Percentiles rank a stretch among this genome's conserved stretches.
Conservation (phyloP, 1,140 invertebrate species). For the Heliothis subflexa region DNA sequence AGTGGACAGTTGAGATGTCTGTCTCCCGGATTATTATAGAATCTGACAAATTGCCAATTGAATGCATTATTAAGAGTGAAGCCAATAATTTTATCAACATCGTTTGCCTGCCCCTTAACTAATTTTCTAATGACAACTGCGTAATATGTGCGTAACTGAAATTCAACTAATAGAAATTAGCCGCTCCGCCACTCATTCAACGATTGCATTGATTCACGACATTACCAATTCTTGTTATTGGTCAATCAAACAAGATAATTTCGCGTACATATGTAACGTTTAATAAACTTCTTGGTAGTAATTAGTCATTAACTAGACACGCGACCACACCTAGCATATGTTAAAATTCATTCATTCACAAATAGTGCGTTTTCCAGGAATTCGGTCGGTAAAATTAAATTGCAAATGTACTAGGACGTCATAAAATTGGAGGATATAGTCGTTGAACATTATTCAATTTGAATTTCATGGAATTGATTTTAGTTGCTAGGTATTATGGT, state of each 20-base stretch:
- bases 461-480: neutral
- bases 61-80: too few species aligned
- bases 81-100: too few species aligned
- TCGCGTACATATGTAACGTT: slow-evolving; percentile 7
- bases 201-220: neutral
- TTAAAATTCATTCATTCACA: neutral
- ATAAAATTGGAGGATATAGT: slow-evolving; percentile 5
- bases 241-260: slow-evolving; percentile 19
- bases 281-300: neutral
- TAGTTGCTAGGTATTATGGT: neutral
- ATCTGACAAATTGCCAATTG: too few species aligned
- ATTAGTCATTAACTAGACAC: slow-evolving; percentile 29
- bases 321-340: slow-evolving; percentile 15
- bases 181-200: too few species aligned
- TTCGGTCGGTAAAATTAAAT: neutral
- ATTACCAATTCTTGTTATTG: slow-evolving; percentile 1
- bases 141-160: too few species aligned
- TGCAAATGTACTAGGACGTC: neutral
- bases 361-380: slow-evolving; percentile 2
- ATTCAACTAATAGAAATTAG: too few species aligned
- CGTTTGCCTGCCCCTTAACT: too few species aligned
- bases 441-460: neutral
- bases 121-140: too few species aligned
- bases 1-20: too few species aligned
- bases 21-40: too few species aligned